A percentile compares a stretch with the other conserved stretches of the same genome.
These are phyloP conservation scores for Danaus melanippus DNA, from an alignment of 1,140 invertebrate species.

Conservation along the genomic window DNA sequence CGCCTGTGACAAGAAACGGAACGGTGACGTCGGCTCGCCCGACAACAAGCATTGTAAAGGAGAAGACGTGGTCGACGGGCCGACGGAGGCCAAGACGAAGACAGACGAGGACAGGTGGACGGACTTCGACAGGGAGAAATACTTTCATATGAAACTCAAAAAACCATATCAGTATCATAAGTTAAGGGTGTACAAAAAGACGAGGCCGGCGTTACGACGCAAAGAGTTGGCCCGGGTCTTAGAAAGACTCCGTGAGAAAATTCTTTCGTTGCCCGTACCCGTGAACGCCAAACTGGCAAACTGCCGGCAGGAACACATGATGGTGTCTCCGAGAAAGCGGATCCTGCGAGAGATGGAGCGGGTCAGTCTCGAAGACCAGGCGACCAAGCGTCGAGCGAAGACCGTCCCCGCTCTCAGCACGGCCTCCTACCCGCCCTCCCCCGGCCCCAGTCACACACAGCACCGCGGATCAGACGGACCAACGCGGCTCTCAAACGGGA, in stretches of 20 bases:
- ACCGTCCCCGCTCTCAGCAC: conserved; percentile 61
- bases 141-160: conserved; percentile 67
- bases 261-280: conserved; percentile 56
- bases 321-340: conserved; percentile 81
- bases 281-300: conserved; percentile 59
- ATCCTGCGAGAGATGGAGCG: conserved; percentile 82
- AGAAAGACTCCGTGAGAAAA: conserved; percentile 65
- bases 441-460: conserved; percentile 47
- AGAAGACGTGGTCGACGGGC: conserved; percentile 53
- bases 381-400: conserved; percentile 63
- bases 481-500: conserved; percentile 35
- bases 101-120: conserved; percentile 45
- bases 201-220: conserved; percentile 44
- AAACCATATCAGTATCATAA: conserved; percentile 69
- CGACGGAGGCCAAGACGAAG: conserved; percentile 33
- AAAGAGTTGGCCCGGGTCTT: conserved; percentile 58
- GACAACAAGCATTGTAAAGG: conserved; percentile 25
- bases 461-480: conserved; percentile 25
- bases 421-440: conserved; percentile 52
- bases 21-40: conserved; percentile 43
- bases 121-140: conserved; percentile 58
- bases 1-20: conserved; percentile 39
- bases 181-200: conserved; percentile 67
- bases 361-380: conserved; percentile 78
- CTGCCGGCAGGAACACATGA: conserved; percentile 64